Evolutionary conservation across 2,888 invertebrate genomes (phyloP).

Genomic region (Macrophya alboannulata): DNA sequence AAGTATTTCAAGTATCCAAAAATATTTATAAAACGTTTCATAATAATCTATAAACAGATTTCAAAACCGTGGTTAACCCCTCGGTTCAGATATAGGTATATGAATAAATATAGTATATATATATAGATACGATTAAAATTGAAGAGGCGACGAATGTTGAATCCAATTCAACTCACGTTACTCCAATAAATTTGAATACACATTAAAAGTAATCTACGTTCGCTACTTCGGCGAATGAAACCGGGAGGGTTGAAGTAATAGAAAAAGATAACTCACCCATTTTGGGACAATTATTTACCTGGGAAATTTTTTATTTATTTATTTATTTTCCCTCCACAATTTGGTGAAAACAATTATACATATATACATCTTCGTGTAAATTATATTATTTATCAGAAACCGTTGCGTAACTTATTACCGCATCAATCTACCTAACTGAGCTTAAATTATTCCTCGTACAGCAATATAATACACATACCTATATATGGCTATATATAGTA

Average conservation of each 20-base stretch:
- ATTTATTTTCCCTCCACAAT: not conserved
- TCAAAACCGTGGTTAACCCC: not conserved
- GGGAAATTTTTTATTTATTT: not conserved
- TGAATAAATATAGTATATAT: not conserved
- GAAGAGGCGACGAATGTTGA: slow-evolving; percentile 9
- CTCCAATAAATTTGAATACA: slow-evolving; percentile 11
- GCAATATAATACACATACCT: not conserved
- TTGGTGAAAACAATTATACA: not conserved
- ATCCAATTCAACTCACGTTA: slow-evolving; percentile 34
- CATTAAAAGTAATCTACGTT: slow-evolving; percentile 38
- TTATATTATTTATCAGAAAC: not conserved
- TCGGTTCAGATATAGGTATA: not conserved
- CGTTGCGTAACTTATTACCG: slow-evolving; percentile 19
- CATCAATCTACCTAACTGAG: not conserved
- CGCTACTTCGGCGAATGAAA: slow-evolving; percentile 4
- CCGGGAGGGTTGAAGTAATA: not conserved
- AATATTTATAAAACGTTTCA: not conserved
- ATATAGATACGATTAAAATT: slow-evolving; percentile 14
- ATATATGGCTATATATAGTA: not conserved
- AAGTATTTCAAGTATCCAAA: not conserved
- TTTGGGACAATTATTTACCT: not conserved
- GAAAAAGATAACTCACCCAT: slow-evolving; percentile 25
- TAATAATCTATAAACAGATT: not conserved
- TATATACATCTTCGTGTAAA: not conserved
- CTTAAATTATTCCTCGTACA: not conserved